These are phyloP conservation scores for Microcebus tavaratra DNA, from an alignment of 2,113 vertebrate species.

Conservation along the genomic window DNA sequence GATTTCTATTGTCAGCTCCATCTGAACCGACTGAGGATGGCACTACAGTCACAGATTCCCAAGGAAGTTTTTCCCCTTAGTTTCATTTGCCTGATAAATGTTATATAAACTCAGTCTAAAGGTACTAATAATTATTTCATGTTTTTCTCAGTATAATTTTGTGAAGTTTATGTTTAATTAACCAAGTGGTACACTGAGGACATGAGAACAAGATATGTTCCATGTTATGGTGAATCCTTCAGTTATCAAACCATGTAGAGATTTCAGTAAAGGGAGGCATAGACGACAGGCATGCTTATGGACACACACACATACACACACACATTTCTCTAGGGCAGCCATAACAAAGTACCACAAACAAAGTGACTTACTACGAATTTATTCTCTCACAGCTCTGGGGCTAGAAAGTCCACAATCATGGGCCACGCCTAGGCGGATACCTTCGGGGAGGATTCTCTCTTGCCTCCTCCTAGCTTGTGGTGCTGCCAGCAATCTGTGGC, in stretches of 20 bases:
- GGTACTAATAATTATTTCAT: background rate
- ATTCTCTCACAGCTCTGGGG: background rate
- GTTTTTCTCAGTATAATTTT: background rate
- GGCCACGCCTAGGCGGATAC: background rate
- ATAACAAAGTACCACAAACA: background rate
- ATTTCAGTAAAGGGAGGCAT: background rate
- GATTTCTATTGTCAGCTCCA: fast-evolving
- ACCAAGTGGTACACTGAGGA: background rate
- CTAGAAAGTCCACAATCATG: background rate
- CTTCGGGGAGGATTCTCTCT: background rate
- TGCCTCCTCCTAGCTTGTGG: background rate
- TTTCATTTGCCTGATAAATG: background rate
- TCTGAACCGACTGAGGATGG: no score
- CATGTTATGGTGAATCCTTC: background rate
- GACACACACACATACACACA: background rate
- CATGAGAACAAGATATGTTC: background rate
- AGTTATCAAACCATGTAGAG: background rate
- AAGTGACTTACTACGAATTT: background rate
- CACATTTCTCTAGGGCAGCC: background rate
- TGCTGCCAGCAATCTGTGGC: background rate
- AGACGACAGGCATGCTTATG: no score
- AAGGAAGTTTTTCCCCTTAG: background rate
- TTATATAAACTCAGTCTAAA: background rate
- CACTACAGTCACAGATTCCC: background rate
- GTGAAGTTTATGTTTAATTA: background rate